phyloP scores from a whole-genome alignment of 2,888 invertebrate genomes.

The Acleris sparsana region DNA sequence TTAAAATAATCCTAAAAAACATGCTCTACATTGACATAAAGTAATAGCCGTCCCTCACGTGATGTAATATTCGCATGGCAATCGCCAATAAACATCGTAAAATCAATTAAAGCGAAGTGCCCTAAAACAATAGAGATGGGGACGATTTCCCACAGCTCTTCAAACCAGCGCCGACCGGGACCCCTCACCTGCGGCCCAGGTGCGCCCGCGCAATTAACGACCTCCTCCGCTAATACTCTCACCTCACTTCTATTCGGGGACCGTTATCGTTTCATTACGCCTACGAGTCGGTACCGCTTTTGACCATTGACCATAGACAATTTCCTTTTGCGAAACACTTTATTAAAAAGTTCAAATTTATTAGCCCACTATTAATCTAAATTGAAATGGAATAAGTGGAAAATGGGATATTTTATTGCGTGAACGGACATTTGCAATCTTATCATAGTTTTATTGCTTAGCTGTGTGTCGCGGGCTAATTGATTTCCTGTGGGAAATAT shows the following conservation, averaged over 20 bases:
- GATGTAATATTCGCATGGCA: constrained; percentile 38
- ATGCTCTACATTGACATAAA: background rate
- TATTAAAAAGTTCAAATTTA: constrained; percentile 54
- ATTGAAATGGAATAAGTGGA: constrained; percentile 58
- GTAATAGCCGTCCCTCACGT: background rate
- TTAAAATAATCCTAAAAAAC: constrained; percentile 5
- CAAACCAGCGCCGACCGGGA: constrained; percentile 71
- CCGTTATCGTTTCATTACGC: constrained; percentile 37
- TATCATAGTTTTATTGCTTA: constrained; percentile 67
- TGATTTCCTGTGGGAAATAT: constrained; percentile 66
- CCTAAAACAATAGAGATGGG: constrained; percentile 42
- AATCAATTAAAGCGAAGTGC: constrained; percentile 43
- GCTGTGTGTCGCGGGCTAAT: constrained; percentile 52
- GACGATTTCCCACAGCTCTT: constrained; percentile 62
- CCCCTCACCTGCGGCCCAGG: constrained; percentile 79
- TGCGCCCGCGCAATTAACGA: constrained; percentile 75
- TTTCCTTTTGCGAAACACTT: constrained; percentile 59
- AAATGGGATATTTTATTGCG: constrained; percentile 62
- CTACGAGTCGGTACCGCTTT: constrained; percentile 51
- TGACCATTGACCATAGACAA: constrained; percentile 58
- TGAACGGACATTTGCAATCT: constrained; percentile 64
- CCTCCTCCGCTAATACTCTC: constrained; percentile 70
- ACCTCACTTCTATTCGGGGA: constrained; percentile 67
- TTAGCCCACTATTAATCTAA: constrained; percentile 64
- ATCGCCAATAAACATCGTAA: constrained; percentile 41